Percentiles rank a stretch among this genome's conserved stretches.
Conservation (phyloP, 2,113 vertebrate genomes). For the Spea multiplicata region DNA sequence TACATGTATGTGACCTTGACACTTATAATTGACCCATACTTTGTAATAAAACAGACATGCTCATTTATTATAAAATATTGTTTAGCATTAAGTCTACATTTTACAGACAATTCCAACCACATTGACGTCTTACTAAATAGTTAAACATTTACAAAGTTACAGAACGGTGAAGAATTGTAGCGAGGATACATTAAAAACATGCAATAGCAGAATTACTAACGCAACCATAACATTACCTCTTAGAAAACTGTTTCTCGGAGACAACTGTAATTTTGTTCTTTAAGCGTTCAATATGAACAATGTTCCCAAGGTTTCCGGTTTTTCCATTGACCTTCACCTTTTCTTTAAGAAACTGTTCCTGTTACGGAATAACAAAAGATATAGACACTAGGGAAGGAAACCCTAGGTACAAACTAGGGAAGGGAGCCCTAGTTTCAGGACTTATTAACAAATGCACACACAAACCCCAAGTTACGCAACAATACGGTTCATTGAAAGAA, state of each 20-base stretch:
- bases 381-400: slow-evolving; percentile 90
- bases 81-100: too few relatives aligned
- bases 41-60: too few relatives aligned
- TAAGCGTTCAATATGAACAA: slow-evolving; percentile 87
- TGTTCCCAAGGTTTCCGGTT: slow-evolving; percentile 86
- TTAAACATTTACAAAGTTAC: too few relatives aligned
- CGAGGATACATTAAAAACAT: too few relatives aligned
- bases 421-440: slow-evolving; percentile 80
- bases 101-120: too few relatives aligned
- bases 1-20: neutral
- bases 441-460: slow-evolving; percentile 58
- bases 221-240: slow-evolving; percentile 69
- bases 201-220: too few relatives aligned
- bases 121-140: too few relatives aligned
- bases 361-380: slow-evolving; percentile 68
- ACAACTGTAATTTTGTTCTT: slow-evolving; percentile 93
- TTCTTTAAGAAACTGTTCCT: slow-evolving; percentile 94
- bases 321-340: slow-evolving; percentile 96
- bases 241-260: slow-evolving; percentile 91
- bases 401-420: slow-evolving; percentile 96
- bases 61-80: too few relatives aligned
- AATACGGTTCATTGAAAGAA: too few relatives aligned
- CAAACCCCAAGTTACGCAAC: too few relatives aligned
- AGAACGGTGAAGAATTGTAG: too few relatives aligned
- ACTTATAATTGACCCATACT: too few relatives aligned